Evolutionary conservation across 2,797 vertebrate species (phyloP).

Genomic region (Galagoides demidoff): DNA sequence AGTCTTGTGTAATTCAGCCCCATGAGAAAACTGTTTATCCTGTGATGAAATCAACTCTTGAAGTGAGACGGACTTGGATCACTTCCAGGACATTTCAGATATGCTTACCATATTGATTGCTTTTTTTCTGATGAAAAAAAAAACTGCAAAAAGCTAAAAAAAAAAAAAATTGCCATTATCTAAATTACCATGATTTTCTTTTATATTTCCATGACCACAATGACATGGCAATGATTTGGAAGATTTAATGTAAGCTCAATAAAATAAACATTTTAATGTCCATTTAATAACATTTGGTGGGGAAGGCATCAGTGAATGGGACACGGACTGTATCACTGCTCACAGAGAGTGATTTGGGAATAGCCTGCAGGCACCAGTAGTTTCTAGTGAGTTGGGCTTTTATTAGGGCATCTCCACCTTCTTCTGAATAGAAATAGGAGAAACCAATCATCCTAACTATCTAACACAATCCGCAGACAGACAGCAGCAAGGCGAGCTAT

Average conservation of each 20-base stretch:
- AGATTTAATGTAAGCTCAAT: not conserved
- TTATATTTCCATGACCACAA: not conserved
- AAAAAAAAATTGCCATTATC: conserved; percentile 12
- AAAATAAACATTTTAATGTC: not conserved
- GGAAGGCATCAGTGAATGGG: not conserved
- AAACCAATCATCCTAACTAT: not conserved
- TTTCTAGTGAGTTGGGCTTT: not conserved
- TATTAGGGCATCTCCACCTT: not conserved
- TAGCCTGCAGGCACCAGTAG: rapidly evolving
- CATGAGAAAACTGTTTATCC: not conserved
- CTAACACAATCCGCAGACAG: not conserved
- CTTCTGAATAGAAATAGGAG: not conserved
- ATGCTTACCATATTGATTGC: not conserved
- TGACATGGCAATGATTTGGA: not conserved
- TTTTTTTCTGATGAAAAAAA: not conserved
- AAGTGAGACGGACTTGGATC: not conserved
- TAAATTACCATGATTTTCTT: conserved; percentile 46
- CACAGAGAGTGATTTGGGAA: not conserved
- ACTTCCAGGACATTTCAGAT: not conserved
- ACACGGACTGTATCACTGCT: not conserved
- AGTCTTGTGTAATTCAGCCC: not conserved
- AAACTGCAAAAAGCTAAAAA: conserved; percentile 14
- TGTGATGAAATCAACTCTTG: not conserved
- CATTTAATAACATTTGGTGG: not conserved
- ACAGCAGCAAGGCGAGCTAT: not conserved